Percentiles rank a stretch among this genome's conserved stretches.
phyloP scores from a whole-genome alignment of 1,140 invertebrate genomes.

The Microvelia longipes region DNA sequence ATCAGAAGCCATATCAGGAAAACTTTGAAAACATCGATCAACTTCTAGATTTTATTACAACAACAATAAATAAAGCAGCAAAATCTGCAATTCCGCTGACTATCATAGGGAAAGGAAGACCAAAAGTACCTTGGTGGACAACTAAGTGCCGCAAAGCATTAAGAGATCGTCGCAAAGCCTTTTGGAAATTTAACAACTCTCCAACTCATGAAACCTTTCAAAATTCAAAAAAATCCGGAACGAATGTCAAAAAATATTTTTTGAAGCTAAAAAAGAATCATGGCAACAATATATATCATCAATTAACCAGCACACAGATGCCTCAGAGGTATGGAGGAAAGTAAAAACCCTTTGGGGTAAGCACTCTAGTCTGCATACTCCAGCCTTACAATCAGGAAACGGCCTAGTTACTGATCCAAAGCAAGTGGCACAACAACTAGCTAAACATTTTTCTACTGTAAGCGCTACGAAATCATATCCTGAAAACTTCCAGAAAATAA shows the following conservation, averaged over 20 bases:
- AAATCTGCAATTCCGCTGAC: background rate
- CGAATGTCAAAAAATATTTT: background rate
- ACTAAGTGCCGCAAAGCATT: background rate
- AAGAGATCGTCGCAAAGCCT: background rate
- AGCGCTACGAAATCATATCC: background rate
- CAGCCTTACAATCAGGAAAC: background rate
- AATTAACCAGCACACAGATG: background rate
- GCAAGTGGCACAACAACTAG: background rate
- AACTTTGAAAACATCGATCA: background rate
- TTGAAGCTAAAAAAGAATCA: background rate
- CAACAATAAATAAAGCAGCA: background rate
- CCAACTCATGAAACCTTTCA: background rate
- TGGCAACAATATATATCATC: background rate
- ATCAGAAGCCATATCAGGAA: background rate
- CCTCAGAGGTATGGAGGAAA: background rate
- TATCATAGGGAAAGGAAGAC: background rate
- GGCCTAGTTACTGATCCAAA: background rate
- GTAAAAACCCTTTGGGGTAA: background rate
- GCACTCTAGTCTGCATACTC: background rate
- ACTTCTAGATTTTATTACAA: background rate
- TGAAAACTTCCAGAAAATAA: background rate
- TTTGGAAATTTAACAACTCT: background rate
- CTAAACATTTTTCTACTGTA: background rate
- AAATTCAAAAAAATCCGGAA: background rate
- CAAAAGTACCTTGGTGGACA: background rate